Percentiles rank a stretch among this genome's conserved stretches.
Evolutionary conservation across 2,797 vertebrate genomes (phyloP).

Genomic region (Sciurus carolinensis): DNA sequence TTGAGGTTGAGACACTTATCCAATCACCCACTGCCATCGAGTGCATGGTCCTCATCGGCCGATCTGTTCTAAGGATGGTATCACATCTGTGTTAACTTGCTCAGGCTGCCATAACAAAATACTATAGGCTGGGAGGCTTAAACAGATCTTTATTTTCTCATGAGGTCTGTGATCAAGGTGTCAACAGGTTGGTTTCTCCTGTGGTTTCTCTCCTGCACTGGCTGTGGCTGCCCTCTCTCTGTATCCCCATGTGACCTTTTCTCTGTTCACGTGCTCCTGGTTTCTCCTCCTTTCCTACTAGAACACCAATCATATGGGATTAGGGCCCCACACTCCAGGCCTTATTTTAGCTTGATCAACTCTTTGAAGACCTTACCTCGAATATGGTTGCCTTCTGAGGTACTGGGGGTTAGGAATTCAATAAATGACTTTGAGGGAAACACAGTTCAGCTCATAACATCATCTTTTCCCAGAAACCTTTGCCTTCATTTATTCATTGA

Average conservation of each 20-base stretch:
- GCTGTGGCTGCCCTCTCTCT: too few species aligned
- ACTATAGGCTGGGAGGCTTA: too few species aligned
- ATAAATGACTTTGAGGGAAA: neutral
- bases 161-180: too few species aligned
- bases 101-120: too few species aligned
- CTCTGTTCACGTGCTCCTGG: neutral
- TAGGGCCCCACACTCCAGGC: neutral
- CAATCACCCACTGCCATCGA: too few species aligned
- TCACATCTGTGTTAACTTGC: neutral
- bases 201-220: too few species aligned
- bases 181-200: too few species aligned
- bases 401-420: neutral
- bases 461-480: neutral
- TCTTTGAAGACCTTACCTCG: neutral
- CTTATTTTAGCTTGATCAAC: neutral
- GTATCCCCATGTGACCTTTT: too few species aligned
- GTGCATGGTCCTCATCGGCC: too few species aligned
- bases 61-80: too few species aligned
- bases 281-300: neutral
- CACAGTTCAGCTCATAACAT: neutral
- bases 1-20: too few species aligned
- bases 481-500: neutral
- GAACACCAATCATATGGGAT: neutral
- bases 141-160: too few species aligned
- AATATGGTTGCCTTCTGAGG: neutral